Percentiles rank a stretch among this genome's conserved stretches.
phyloP scores from a whole-genome alignment of 1,140 invertebrate species.

The Sitophilus oryzae region DNA sequence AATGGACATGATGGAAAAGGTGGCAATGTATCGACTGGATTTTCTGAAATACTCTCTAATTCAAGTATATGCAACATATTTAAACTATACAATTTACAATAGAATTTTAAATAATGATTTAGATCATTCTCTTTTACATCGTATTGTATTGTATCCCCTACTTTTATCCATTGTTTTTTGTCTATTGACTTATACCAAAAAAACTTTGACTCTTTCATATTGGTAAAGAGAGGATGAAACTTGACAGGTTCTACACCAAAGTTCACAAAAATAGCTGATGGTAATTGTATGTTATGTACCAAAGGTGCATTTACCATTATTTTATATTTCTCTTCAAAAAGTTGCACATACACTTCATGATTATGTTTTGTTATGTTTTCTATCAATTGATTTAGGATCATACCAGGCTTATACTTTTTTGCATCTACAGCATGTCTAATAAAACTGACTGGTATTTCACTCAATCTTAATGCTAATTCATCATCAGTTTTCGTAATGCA shows the following conservation, averaged over 20 bases:
- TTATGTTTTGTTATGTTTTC: not conserved
- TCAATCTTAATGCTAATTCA: too few relatives aligned
- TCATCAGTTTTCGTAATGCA: too few relatives aligned
- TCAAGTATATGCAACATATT: not conserved
- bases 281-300: not conserved
- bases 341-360: not conserved
- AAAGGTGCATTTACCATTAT: not conserved
- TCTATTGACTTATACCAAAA: not conserved
- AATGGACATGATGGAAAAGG: slow-evolving; percentile 63
- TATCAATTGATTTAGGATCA: too few relatives aligned
- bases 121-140: not conserved
- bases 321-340: not conserved
- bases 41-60: slow-evolving; percentile 46
- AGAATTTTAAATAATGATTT: not conserved
- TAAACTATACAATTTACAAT: not conserved
- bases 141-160: not conserved
- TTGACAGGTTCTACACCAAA: not conserved
- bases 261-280: not conserved
- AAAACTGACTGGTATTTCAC: too few relatives aligned
- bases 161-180: not conserved
- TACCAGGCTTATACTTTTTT: too few relatives aligned
- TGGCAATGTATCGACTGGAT: slow-evolving; percentile 56
- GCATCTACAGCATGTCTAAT: too few relatives aligned
- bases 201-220: not conserved
- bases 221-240: not conserved